Evolutionary conservation across 1,140 invertebrate species (phyloP).

Genomic region (Musca vetustissima): DNA sequence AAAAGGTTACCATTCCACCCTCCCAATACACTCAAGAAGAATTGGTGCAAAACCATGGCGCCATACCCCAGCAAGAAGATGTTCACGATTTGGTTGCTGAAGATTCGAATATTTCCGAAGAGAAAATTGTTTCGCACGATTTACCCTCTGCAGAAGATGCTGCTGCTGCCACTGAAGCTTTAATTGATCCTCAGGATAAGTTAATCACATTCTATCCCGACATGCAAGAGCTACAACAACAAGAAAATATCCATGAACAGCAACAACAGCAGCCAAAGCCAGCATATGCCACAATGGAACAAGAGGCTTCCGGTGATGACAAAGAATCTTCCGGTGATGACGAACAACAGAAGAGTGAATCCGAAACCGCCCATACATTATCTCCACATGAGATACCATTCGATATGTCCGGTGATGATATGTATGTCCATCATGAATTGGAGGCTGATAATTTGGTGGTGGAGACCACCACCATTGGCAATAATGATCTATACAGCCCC

Average conservation of each 20-base stretch:
- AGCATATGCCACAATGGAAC: neutral
- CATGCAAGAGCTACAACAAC: neutral
- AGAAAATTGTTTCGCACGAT: neutral
- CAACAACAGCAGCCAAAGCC: neutral
- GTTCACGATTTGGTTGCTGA: slow-evolving; percentile 41
- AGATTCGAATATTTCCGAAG: slow-evolving; percentile 25
- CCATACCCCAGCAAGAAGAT: neutral
- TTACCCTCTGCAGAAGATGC: neutral
- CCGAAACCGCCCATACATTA: slow-evolving; percentile 29
- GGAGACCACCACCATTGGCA: slow-evolving; percentile 37
- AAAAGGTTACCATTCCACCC: slow-evolving; percentile 10
- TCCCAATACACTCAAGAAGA: neutral
- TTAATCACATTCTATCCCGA: slow-evolving; percentile 40
- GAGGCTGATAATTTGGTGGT: slow-evolving; percentile 46
- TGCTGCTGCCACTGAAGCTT: slow-evolving; percentile 7
- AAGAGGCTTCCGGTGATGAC: slow-evolving; percentile 5
- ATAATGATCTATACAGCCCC: neutral
- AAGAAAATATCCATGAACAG: neutral
- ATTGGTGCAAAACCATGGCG: too few relatives aligned
- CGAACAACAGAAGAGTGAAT: neutral
- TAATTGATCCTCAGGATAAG: slow-evolving; percentile 30
- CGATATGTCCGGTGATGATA: slow-evolving; percentile 33
- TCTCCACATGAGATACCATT: slow-evolving; percentile 48
- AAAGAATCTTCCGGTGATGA: too few relatives aligned
- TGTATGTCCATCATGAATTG: slow-evolving; percentile 19